Evolutionary conservation across 2,888 invertebrate genomes (phyloP).

Genomic region (Gymnoscelis rufifasciata): DNA sequence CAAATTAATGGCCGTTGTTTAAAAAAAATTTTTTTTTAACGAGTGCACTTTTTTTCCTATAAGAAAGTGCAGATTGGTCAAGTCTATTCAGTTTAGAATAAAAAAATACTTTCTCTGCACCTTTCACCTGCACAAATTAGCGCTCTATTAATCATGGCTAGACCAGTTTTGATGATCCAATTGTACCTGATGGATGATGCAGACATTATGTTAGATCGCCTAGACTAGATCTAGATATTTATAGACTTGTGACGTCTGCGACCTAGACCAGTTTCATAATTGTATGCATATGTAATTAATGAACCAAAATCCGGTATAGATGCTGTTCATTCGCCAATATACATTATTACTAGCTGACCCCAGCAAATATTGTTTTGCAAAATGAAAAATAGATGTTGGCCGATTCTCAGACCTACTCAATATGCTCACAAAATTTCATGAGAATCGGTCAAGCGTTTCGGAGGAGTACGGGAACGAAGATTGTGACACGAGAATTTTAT

Average conservation of each 20-base stretch:
- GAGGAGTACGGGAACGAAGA: too few relatives aligned
- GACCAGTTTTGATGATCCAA: constrained; percentile 42
- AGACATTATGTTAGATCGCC: constrained; percentile 11
- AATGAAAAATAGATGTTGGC: too few relatives aligned
- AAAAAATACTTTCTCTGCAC: constrained; percentile 63
- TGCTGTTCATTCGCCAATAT: too few relatives aligned
- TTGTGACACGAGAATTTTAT: too few relatives aligned
- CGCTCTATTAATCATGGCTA: constrained; percentile 68
- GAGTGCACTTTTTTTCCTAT: constrained; percentile 17
- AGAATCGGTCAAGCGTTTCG: too few relatives aligned
- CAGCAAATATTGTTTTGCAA: too few relatives aligned
- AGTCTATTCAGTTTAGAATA: constrained; percentile 41
- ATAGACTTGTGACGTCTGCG: not conserved
- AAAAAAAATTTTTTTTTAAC: constrained; percentile 4
- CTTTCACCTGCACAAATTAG: constrained; percentile 69
- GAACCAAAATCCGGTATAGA: not conserved
- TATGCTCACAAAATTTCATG: too few relatives aligned
- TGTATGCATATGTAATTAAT: not conserved
- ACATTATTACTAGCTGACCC: too few relatives aligned
- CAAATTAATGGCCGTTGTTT: too few relatives aligned
- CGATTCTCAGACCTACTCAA: too few relatives aligned
- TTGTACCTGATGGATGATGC: constrained; percentile 36
- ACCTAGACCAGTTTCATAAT: not conserved
- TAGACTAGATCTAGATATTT: constrained; percentile 9
- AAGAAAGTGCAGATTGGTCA: constrained; percentile 23